Evolutionary conservation across 2,113 vertebrate species (phyloP).

Genomic region (Rhombomys opimus): DNA sequence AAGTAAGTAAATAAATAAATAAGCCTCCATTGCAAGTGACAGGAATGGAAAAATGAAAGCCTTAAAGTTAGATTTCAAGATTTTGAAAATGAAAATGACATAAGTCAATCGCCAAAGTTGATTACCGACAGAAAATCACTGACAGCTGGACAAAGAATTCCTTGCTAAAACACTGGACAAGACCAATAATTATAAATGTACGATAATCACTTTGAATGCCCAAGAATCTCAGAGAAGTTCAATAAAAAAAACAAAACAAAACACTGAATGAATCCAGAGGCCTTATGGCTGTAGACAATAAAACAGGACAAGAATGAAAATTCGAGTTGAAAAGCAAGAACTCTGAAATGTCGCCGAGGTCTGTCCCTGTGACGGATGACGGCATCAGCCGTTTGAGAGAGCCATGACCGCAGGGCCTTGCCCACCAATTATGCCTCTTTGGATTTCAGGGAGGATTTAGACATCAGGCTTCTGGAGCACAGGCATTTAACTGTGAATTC

Average conservation of each 20-base stretch:
- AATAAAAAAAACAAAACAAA: constrained; percentile 12
- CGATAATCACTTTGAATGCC: background rate
- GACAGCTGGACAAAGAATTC: constrained; percentile 6
- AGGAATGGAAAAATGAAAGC: constrained; percentile 40
- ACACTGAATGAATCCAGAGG: constrained; percentile 10
- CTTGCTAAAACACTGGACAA: constrained; percentile 11
- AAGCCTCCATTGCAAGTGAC: background rate
- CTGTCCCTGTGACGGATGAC: background rate
- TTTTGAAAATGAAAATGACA: constrained; percentile 6
- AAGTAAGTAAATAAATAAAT: background rate
- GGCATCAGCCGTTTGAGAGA: background rate
- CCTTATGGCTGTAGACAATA: background rate
- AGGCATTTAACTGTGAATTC: background rate
- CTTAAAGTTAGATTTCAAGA: constrained; percentile 10
- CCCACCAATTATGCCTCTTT: background rate
- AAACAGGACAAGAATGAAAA: background rate
- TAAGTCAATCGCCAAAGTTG: background rate
- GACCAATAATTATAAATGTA: constrained; percentile 41
- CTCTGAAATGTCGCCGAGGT: background rate
- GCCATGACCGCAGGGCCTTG: background rate
- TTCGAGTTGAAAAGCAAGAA: background rate
- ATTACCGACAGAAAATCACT: background rate
- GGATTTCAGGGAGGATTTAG: background rate
- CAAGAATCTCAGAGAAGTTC: background rate
- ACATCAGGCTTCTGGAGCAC: background rate